These are phyloP conservation scores for Leptinotarsa haldemani DNA, from an alignment of 2,888 invertebrate genomes.

Conservation along the genomic window DNA sequence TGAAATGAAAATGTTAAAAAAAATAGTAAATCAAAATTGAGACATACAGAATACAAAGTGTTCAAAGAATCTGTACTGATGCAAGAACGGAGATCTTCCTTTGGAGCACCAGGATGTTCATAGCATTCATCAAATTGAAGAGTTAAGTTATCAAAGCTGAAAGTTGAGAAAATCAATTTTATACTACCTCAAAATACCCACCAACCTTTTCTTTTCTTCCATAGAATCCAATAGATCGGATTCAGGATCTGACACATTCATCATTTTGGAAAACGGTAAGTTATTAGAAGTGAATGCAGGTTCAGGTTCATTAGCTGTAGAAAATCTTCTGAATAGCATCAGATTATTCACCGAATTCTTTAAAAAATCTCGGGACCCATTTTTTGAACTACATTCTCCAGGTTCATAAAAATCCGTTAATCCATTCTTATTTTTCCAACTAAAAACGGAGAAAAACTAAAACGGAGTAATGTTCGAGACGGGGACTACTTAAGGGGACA, in stretches of 20 bases:
- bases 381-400: slow-evolving; percentile 31
- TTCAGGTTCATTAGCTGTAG: slow-evolving; percentile 24
- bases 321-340: slow-evolving; percentile 30
- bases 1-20: slow-evolving; percentile 3
- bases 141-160: slow-evolving; percentile 30
- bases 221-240: slow-evolving; percentile 31
- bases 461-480: too few relatives aligned
- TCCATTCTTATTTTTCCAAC: slow-evolving; percentile 28
- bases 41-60: slow-evolving; percentile 50
- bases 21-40: not conserved
- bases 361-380: slow-evolving; percentile 22
- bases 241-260: slow-evolving; percentile 13
- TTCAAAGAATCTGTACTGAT: slow-evolving; percentile 49
- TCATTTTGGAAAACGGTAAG: slow-evolving; percentile 32
- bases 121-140: slow-evolving; percentile 27
- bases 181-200: not conserved
- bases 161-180: not conserved
- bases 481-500: too few relatives aligned
- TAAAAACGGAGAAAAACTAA: slow-evolving; percentile 2
- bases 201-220: slow-evolving; percentile 33
- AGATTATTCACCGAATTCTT: slow-evolving; percentile 32
- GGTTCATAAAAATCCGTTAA: slow-evolving; percentile 28
- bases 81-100: slow-evolving; percentile 47
- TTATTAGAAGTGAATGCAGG: slow-evolving; percentile 36
- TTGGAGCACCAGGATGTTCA: slow-evolving; percentile 11